phyloP scores from a whole-genome alignment of 2,113 vertebrate genomes.

The Notarius quadriscutis region DNA sequence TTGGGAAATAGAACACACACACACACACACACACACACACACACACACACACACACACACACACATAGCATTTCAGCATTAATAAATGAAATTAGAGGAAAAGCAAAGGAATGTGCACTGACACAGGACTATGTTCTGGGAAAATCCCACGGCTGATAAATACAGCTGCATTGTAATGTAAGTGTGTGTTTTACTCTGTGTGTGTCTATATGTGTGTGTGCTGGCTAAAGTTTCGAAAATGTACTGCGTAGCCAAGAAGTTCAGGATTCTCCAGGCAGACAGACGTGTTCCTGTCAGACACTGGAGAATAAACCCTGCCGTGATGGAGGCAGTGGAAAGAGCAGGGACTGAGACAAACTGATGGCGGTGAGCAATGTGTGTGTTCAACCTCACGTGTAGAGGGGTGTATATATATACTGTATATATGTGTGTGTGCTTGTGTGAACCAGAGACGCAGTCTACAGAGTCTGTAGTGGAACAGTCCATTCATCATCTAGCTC shows the following conservation, averaged over 20 bases:
- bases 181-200: constrained; percentile 25
- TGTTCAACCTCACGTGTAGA: not conserved
- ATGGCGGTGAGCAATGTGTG: not conserved
- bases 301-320: not conserved
- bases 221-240: constrained; percentile 21
- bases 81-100: constrained; percentile 26
- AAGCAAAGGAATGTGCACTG: constrained; percentile 24
- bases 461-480: constrained; percentile 32
- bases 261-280: constrained; percentile 11
- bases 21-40: not conserved
- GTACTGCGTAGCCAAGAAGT: constrained; percentile 13
- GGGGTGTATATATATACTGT: constrained; percentile 16
- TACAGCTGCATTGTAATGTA: constrained; percentile 47
- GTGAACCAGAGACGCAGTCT: constrained; percentile 1
- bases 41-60: not conserved
- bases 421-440: constrained; percentile 28
- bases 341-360: not conserved
- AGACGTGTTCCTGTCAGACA: constrained; percentile 5
- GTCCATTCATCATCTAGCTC: constrained; percentile 39
- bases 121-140: constrained; percentile 48
- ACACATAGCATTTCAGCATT: constrained; percentile 4
- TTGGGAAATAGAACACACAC: not conserved
- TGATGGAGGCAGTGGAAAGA: not conserved
- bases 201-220: not conserved
- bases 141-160: constrained; percentile 52